Evolutionary conservation across 2,888 invertebrate genomes (phyloP).

Genomic region (Agrotis ipsilon): DNA sequence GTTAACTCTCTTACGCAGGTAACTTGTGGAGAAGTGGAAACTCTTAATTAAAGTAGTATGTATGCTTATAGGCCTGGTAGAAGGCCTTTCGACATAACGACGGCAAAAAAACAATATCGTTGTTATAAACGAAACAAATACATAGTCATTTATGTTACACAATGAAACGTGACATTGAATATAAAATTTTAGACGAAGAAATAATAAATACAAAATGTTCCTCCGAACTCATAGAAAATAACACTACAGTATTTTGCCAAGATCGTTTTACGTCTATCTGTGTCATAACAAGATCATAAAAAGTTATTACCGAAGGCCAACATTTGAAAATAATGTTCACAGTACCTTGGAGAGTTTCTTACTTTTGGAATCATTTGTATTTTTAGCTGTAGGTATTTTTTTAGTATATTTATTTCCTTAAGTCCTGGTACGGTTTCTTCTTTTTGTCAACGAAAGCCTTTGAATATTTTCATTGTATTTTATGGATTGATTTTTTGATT

Average conservation of each 20-base stretch:
- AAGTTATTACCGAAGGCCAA: slow-evolving; percentile 52
- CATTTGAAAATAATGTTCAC: slow-evolving; percentile 46
- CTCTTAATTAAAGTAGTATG: too few relatives aligned
- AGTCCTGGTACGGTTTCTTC: slow-evolving; percentile 14
- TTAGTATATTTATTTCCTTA: slow-evolving; percentile 9
- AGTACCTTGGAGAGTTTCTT: slow-evolving; percentile 23
- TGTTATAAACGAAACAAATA: too few relatives aligned
- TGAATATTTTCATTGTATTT: slow-evolving; percentile 6
- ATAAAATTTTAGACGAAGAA: slow-evolving; percentile 6
- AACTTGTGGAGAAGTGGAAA: not conserved
- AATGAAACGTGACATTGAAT: not conserved
- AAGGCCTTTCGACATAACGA: too few relatives aligned
- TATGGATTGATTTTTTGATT: slow-evolving; percentile 6
- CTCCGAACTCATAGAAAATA: slow-evolving; percentile 19
- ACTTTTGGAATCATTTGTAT: slow-evolving; percentile 22
- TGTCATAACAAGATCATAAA: slow-evolving; percentile 61
- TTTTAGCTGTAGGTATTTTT: slow-evolving; percentile 8
- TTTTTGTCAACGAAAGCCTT: not conserved
- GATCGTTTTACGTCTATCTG: slow-evolving; percentile 48
- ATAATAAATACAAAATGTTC: slow-evolving; percentile 19
- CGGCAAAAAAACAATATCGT: too few relatives aligned
- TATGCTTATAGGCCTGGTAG: too few relatives aligned
- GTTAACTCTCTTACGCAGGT: not conserved
- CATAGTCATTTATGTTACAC: not conserved
- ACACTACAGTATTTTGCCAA: slow-evolving; percentile 35